Base-by-base conservation (phyloP, 1,140 invertebrate species). In the Phthorimaea operculella region DNA sequence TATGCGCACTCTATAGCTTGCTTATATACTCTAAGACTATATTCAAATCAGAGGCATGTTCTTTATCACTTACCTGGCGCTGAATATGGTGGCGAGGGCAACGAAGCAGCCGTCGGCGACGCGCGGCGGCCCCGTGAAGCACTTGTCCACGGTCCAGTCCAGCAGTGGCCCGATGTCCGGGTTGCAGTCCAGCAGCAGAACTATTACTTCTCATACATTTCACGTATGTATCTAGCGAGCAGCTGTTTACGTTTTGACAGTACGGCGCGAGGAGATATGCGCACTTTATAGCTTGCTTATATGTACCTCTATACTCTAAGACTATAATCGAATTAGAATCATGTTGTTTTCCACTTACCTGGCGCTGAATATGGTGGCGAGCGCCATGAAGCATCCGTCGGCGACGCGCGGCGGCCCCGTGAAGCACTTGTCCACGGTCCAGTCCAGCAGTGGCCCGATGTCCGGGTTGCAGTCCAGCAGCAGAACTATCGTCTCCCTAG, bases 341-440 rank as follows among this genome's bases (percentile, higher is more conserved):
- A 28, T 28, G 6, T 28, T 28, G 2, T 28, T 28, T 28, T 4
- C 6, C 6, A 28, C 21, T 4, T 28, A 28, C 96, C 94, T 93
- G 28, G 96, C 94, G 74, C 96, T 97, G 79, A 99, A 99, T 60
- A 99, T 95, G 12, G 96, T 94, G 17, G 96, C 96, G 12, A 99
- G 87, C 9, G 97, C 96, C 68, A 96, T 89, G 76, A 99, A 99
- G 76, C 97, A 99, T 0, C 95, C 94, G 79, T 98, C 96, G 7
- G 97, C 96, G 16, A 99, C 95, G 59, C 93, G 89, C 8, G 93
- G 90, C 5, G 90, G 82, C 4, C 96, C 96, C 0, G 96, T 99
- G 75, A 98, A 99, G 83, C 98, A 99, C 51, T 96, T 90, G 86
- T 98, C 96, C 16, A 99, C 96, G 0, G 97, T 93, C 97, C 97